Evolutionary conservation across 2,797 vertebrate genomes (phyloP).

Genomic region (Hydrolagus colliei): DNA sequence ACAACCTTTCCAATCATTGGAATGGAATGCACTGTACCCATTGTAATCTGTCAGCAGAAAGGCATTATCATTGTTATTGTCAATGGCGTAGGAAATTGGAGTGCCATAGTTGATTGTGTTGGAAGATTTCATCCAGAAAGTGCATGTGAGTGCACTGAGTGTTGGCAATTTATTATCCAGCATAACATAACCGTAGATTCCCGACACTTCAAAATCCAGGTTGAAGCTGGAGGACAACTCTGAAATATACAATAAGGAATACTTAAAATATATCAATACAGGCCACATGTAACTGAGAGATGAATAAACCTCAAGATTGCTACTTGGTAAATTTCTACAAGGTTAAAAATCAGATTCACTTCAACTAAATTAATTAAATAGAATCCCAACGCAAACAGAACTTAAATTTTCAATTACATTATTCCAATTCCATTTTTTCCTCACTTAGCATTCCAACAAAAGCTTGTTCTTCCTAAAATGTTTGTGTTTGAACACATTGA

Average conservation of each 20-base stretch:
- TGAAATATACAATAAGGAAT: constrained; percentile 52
- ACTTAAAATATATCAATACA: background rate
- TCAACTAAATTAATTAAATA: too few relatives aligned
- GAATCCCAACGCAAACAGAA: too few relatives aligned
- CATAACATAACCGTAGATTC: constrained; percentile 86
- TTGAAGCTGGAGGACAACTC: constrained; percentile 93
- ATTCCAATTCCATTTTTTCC: too few relatives aligned
- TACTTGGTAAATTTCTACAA: background rate
- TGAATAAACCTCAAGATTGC: background rate
- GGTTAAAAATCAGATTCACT: background rate
- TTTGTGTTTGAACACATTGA: too few relatives aligned
- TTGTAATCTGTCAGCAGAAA: constrained; percentile 97
- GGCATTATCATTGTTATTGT: constrained; percentile 83
- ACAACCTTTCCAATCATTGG: background rate
- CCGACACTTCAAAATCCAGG: constrained; percentile 93
- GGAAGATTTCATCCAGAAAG: constrained; percentile 94
- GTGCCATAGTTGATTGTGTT: constrained; percentile 87
- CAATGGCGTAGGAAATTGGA: constrained; percentile 87
- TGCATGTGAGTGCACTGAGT: constrained; percentile 77
- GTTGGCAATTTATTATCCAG: constrained; percentile 80
- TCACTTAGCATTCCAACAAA: too few relatives aligned
- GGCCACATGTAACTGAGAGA: background rate
- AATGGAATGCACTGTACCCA: constrained; percentile 61
- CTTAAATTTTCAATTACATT: too few relatives aligned
- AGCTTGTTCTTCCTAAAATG: too few relatives aligned